Evolutionary conservation across 2,797 vertebrate species (phyloP), one percentile per base, ranked within the genome.

Genomic region (Sarcoramphus papa): DNA sequence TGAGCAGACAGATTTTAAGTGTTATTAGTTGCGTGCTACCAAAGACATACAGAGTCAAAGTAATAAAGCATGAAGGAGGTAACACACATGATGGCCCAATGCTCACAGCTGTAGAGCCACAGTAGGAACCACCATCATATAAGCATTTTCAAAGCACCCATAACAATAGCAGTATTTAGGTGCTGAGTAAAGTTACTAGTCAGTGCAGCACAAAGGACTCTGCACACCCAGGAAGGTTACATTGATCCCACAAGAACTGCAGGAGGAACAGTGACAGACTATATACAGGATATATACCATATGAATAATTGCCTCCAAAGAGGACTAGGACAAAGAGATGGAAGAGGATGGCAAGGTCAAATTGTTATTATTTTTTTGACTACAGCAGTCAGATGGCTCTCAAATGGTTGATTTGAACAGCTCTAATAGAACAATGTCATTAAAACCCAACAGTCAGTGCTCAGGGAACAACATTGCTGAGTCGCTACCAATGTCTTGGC

Each of bases 371-470:
- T 90, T 62, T 67, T 73, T 93, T 92, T 89, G 2, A 65, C 30
- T 72, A 65, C 59, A 79, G 63, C 65, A 93, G 40, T 50, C 78
- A 94, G 62, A 59, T 43, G 1, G n/a, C n/a, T 94, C 70, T 95
- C 59, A 95, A 93, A 89, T 47, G n/a, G 80, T 92, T 94, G 74
- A 87, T 79, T 79, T 95, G 76, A 96, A 85, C 47, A 85, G 31
- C 74, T 82, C 24, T 63, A 91, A 82, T 64, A 85, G 77, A 92
- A 92, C 70, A 86, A 86, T 65, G 43, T 87, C 65, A 93, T 88
- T 93, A 92, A 92, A 94, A 76, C 27, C 13, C 88, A 89, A 70
- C 59, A 79, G 59, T 56, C 63, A 86, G n/a, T 84, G 76, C 63
- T 90, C 68, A 86, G 67, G 83, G 77, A 95, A 89, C 15, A 54